phyloP scores from a whole-genome alignment of 2,113 vertebrate species.

The Salvelinus sp. region DNA sequence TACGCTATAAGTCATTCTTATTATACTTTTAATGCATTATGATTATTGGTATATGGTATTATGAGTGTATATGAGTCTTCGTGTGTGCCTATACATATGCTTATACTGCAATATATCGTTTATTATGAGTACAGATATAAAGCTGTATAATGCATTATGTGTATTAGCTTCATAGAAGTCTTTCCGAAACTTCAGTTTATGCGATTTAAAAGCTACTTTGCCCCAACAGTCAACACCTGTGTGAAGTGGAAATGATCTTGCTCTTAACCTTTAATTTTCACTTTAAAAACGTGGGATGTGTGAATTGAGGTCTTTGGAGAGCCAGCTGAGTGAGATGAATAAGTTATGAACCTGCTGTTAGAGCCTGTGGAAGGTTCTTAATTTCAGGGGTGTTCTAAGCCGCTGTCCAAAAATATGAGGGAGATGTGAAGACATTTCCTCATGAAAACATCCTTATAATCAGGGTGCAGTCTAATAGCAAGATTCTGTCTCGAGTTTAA shows the following conservation, averaged over 20 bases:
- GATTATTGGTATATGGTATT: too few species aligned
- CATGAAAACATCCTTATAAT: conserved; percentile 40
- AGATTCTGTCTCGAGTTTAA: conserved; percentile 50
- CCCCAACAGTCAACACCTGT: conserved; percentile 19
- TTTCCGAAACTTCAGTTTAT: too few species aligned
- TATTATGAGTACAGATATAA: too few species aligned
- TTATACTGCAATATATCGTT: too few species aligned
- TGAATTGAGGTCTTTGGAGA: conserved; percentile 40
- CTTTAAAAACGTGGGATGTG: conserved; percentile 38
- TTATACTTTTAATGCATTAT: too few species aligned
- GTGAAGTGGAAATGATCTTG: background rate
- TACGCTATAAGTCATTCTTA: too few species aligned
- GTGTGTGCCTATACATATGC: too few species aligned
- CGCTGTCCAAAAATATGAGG: conserved; percentile 27
- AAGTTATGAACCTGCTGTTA: conserved; percentile 65
- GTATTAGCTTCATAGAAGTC: too few species aligned
- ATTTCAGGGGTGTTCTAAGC: conserved; percentile 57
- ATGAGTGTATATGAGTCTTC: too few species aligned
- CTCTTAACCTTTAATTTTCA: conserved; percentile 47
- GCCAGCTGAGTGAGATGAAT: conserved; percentile 63
- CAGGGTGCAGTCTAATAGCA: conserved; percentile 35
- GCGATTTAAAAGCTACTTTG: too few species aligned
- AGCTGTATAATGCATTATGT: too few species aligned
- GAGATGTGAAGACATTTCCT: conserved; percentile 32
- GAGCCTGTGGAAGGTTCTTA: conserved; percentile 48